phyloP scores from a whole-genome alignment of 2,797 vertebrate genomes.

The Notamacropus eugenii region DNA sequence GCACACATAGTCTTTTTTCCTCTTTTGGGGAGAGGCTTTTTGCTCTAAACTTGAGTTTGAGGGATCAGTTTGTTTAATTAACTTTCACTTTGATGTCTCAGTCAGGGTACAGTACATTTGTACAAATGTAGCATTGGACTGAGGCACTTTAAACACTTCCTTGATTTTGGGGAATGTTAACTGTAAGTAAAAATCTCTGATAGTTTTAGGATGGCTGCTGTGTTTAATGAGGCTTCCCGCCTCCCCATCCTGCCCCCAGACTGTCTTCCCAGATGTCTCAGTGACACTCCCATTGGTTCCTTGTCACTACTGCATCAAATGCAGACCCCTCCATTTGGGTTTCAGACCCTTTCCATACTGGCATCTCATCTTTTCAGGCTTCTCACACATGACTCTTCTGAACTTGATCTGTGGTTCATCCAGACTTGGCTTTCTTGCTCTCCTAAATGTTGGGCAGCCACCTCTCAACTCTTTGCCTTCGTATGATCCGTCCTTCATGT shows the following conservation, averaged over 20 bases:
- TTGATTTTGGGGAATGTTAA: conserved; percentile 36
- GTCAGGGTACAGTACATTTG: background rate
- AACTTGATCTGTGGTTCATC: background rate
- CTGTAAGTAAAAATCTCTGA: conserved; percentile 32
- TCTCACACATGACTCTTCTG: background rate
- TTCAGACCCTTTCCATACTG: background rate
- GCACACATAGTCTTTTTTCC: too few relatives aligned
- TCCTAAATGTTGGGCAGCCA: background rate
- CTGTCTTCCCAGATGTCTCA: too few relatives aligned
- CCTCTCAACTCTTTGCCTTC: background rate
- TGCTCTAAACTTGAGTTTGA: conserved; percentile 42
- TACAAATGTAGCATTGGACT: conserved; percentile 34
- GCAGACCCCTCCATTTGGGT: too few relatives aligned
- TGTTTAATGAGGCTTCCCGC: background rate
- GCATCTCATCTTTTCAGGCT: background rate
- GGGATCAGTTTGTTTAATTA: background rate
- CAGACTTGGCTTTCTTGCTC: background rate
- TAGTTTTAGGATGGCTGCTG: conserved; percentile 32
- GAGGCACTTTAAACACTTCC: conserved; percentile 45
- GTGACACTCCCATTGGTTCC: background rate
- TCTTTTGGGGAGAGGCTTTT: background rate
- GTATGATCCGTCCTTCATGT: background rate
- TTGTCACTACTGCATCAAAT: too few relatives aligned
- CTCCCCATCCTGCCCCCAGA: too few relatives aligned
- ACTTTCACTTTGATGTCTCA: conserved; percentile 23